phyloP scores from a whole-genome alignment of 2,888 invertebrate species.

The Apoda limacodes region DNA sequence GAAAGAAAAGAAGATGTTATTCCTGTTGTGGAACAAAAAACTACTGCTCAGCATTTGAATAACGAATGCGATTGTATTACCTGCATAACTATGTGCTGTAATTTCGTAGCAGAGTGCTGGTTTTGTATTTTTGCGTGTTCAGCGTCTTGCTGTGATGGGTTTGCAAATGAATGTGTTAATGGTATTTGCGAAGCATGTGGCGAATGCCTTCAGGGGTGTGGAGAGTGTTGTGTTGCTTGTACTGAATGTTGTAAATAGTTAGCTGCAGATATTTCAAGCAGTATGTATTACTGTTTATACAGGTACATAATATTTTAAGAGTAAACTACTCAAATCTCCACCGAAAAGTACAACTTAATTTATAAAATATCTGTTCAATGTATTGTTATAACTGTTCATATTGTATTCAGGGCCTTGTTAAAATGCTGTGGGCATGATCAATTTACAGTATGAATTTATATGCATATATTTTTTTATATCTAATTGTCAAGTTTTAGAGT shows the following conservation, averaged over 20 bases:
- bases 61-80: constrained; percentile 8
- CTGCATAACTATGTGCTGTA: constrained; percentile 9
- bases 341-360: too few relatives aligned
- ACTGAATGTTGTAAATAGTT: constrained; percentile 4
- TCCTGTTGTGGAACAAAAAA: constrained; percentile 4
- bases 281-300: too few relatives aligned
- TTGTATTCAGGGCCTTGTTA: too few relatives aligned
- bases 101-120: constrained; percentile 11
- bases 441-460: too few relatives aligned
- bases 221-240: constrained; percentile 12
- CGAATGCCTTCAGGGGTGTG: constrained; percentile 13
- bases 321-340: too few relatives aligned
- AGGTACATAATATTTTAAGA: too few relatives aligned
- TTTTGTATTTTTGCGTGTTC: constrained; percentile 7
- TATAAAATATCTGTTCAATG: too few relatives aligned
- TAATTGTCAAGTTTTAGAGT: too few relatives aligned
- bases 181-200: constrained; percentile 10
- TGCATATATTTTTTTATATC: too few relatives aligned
- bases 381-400: too few relatives aligned
- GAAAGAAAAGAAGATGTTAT: constrained; percentile 8
- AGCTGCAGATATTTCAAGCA: too few relatives aligned
- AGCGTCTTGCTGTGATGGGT: constrained; percentile 5
- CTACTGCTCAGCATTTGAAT: constrained; percentile 1
- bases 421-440: too few relatives aligned
- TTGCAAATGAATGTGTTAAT: constrained; percentile 7